phyloP scores from a whole-genome alignment of 2,888 invertebrate species.

The Eudasyphora cyanicolor region DNA sequence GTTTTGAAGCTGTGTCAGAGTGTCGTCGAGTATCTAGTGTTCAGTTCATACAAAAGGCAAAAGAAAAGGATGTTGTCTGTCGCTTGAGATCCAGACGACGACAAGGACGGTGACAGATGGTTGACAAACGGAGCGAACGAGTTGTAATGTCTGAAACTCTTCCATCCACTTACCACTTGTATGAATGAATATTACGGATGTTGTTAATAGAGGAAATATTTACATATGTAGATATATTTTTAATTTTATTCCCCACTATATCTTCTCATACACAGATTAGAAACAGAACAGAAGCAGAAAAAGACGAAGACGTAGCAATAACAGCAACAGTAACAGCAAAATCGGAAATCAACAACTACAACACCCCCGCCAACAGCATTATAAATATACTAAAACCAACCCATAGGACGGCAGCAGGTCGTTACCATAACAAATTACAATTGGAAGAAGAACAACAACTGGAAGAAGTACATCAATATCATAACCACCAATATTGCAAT shows the following conservation, averaged over 20 bases:
- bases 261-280: too few species aligned
- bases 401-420: slow-evolving; percentile 60
- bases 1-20: too few species aligned
- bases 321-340: slow-evolving; percentile 53
- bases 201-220: too few species aligned
- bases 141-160: too few species aligned
- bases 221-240: neutral
- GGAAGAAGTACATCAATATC: neutral
- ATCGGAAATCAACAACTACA: slow-evolving; percentile 44
- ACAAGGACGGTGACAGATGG: too few species aligned
- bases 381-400: slow-evolving; percentile 53
- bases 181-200: too few species aligned
- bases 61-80: slow-evolving; percentile 40
- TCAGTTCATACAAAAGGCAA: too few species aligned
- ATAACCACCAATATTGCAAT: neutral
- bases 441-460: slow-evolving; percentile 28
- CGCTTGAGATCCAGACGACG: neutral
- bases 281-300: slow-evolving; percentile 59
- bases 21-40: too few species aligned
- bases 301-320: slow-evolving; percentile 62
- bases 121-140: neutral
- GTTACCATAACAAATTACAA: slow-evolving; percentile 61
- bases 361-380: slow-evolving; percentile 26
- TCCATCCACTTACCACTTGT: neutral
- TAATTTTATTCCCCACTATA: too few species aligned